Base-by-base conservation (phyloP, 1,140 invertebrate genomes). In the Danaus melanippus region DNA sequence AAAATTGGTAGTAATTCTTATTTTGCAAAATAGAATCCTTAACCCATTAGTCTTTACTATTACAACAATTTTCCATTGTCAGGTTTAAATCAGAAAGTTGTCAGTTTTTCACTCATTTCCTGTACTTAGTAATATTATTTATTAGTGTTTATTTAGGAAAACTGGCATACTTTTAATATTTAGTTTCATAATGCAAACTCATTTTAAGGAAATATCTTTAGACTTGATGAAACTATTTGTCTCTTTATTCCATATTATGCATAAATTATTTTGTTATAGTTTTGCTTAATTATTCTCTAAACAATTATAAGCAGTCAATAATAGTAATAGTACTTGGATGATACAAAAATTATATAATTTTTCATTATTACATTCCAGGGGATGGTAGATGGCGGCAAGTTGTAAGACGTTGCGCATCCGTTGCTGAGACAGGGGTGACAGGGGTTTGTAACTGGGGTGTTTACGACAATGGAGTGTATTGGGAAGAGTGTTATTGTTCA, bases 381-480 rank as follows among this genome's bases (percentile, higher is more conserved):
- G 94, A 97, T 82, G 95, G 95, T 9, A 90, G 96, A 76, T 97
- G 96, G 96, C 88, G 96, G 41, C 95, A 96, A 85, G 96, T 97
- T 0, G 95, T 96, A 51, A 86, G 96, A 32, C 89, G 95, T 17
- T 98, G 96, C 89, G 94, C 95, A 4, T 96, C 95, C 1, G 94
- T 97, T 2, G 91, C 95, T 8, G 95, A 95, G 61, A 96, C 93
- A 39, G 96, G 96, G 66, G 95, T 96, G 0, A 96, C 95, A 0
- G 94, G 94, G 43, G 95, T 96, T 1, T 98, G 96, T 70, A 97
- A 97, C 76, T 97, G 96, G 96, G 96, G 96, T 10, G 95, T 97
- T 10, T 92, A 95, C 64, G 92, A 95, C 55, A 97, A 97, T 71
- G 95, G 96, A 4, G 94, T 96, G 0, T 98, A 96, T 72, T 98